Conservation (phyloP, 2,888 invertebrate genomes). For the Drosophila picticornis region DNA sequence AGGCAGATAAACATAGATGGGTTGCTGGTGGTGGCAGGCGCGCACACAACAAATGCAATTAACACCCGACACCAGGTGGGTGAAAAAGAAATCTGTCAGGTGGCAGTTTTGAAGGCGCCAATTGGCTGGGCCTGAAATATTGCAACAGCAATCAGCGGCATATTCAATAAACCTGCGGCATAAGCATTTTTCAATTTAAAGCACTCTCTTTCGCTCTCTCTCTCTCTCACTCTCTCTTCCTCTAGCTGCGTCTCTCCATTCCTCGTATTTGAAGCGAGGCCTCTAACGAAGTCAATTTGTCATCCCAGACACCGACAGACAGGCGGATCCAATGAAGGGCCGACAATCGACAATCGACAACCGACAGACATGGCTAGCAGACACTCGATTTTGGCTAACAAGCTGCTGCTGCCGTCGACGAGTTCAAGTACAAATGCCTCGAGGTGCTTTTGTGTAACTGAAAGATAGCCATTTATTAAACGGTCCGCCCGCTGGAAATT, state of each 20-base stretch:
- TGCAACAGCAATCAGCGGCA: slow-evolving; percentile 58
- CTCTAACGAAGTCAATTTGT: slow-evolving; percentile 76
- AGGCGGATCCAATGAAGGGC: slow-evolving; percentile 32
- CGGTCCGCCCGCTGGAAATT: slow-evolving; percentile 60
- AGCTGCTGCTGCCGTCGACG: slow-evolving; percentile 8
- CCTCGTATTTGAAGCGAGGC: slow-evolving; percentile 46
- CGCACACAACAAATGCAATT: slow-evolving; percentile 46
- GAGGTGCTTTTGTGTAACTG: slow-evolving; percentile 38
- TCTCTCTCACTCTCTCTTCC: not conserved
- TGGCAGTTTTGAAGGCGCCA: slow-evolving; percentile 40
- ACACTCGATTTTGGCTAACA: slow-evolving; percentile 26
- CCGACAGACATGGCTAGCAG: slow-evolving; percentile 5
- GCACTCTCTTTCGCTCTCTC: not conserved
- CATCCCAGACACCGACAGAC: slow-evolving; percentile 50
- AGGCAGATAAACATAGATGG: slow-evolving; percentile 27
- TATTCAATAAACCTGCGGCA: slow-evolving; percentile 66
- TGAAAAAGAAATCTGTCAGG: slow-evolving; percentile 27
- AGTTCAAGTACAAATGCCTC: slow-evolving; percentile 44
- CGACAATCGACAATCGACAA: not conserved
- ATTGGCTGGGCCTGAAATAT: slow-evolving; percentile 19
- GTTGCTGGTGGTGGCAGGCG: slow-evolving; percentile 23
- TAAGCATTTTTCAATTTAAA: slow-evolving; percentile 68
- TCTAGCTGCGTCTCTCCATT: not conserved
- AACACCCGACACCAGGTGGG: slow-evolving; percentile 34
- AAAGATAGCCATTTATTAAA: slow-evolving; percentile 51